Percentiles rank a stretch among this genome's conserved stretches.
Conservation (phyloP, 2,797 vertebrate genomes). For the Threskiornis aethiopicus region DNA sequence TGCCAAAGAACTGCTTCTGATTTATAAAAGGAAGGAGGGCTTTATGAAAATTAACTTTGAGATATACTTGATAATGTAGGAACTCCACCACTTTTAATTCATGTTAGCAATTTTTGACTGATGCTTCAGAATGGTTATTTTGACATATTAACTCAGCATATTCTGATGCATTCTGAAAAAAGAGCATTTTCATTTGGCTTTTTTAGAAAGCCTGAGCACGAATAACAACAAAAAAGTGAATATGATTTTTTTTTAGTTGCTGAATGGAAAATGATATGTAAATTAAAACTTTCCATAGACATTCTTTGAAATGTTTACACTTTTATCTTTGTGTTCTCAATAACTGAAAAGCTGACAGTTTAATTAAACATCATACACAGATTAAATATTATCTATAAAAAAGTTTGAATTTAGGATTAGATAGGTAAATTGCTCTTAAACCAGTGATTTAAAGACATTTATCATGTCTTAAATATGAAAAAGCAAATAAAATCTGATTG, state of each 20-base stretch:
- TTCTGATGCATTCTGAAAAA: background rate
- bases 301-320: background rate
- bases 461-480: background rate
- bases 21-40: background rate
- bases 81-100: background rate
- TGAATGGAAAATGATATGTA: background rate
- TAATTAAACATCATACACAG: background rate
- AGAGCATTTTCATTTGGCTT: background rate
- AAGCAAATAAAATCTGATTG: background rate
- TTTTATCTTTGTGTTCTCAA: background rate
- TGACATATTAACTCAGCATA: background rate
- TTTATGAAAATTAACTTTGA: background rate
- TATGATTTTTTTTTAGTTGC: background rate
- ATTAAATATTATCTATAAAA: background rate
- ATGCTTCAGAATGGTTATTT: background rate
- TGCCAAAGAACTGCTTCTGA: background rate
- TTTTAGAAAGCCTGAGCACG: background rate
- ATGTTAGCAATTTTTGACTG: background rate
- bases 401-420: background rate
- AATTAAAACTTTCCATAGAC: background rate
- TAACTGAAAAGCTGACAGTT: background rate
- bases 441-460: background rate
- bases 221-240: background rate
- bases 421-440: background rate
- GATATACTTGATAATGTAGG: background rate